Evolutionary conservation across 2,113 vertebrate species (phyloP).

Genomic region (Trichechus manatus): DNA sequence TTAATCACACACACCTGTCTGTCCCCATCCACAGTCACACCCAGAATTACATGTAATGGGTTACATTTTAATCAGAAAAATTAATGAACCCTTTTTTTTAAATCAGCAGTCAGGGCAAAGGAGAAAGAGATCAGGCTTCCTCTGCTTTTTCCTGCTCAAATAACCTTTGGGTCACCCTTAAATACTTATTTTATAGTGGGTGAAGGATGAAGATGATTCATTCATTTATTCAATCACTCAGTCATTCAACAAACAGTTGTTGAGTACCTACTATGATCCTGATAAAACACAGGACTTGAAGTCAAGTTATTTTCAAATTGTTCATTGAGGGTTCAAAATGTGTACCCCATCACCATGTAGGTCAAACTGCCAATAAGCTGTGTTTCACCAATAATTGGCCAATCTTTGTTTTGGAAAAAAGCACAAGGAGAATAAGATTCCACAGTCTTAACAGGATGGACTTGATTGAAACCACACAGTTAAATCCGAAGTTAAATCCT

Average conservation of each 20-base stretch:
- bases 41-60: background rate
- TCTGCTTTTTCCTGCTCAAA: constrained; percentile 8
- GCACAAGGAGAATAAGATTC: background rate
- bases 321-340: background rate
- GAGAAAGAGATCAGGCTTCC: background rate
- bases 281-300: background rate
- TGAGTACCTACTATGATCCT: background rate
- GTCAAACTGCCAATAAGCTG: background rate
- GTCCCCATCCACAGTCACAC: background rate
- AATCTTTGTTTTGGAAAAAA: background rate
- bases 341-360: background rate
- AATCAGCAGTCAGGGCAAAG: background rate
- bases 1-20: background rate
- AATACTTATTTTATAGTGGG: constrained; percentile 14
- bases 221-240: background rate
- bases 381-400: background rate
- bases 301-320: background rate
- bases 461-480: constrained; percentile 16
- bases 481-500: constrained; percentile 8
- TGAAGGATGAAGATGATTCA: background rate
- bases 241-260: background rate
- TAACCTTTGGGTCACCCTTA: background rate
- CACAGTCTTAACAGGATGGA: background rate
- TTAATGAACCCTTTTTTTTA: background rate
- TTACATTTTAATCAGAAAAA: constrained; percentile 1